Percentiles rank a stretch among this genome's conserved stretches.
Conservation (phyloP, 1,140 invertebrate species). For the Archegozetes longisetosus region DNA sequence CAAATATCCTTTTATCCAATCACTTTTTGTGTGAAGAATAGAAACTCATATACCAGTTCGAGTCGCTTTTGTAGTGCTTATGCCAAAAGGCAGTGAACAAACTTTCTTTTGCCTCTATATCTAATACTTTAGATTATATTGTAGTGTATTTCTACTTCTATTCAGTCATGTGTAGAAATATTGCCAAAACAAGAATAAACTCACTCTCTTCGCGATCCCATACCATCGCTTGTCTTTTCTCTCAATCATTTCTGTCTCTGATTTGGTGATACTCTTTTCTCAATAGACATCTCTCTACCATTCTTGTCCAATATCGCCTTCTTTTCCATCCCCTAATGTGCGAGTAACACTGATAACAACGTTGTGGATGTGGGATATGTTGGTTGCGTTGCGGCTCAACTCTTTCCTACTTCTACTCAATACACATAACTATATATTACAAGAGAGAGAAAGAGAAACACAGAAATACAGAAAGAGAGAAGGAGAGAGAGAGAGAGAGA, state of each 20-base stretch:
- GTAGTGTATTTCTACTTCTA: neutral
- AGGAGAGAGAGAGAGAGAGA: neutral
- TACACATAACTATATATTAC: neutral
- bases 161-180: neutral
- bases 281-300: neutral
- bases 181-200: neutral
- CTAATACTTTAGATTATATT: neutral
- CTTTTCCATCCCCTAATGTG: neutral
- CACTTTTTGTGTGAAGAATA: neutral
- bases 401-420: neutral
- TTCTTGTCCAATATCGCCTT: neutral
- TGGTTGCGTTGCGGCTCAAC: neutral
- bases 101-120: neutral
- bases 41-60: neutral
- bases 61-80: neutral
- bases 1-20: neutral
- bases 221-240: neutral
- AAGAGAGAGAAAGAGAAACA: neutral
- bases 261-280: neutral
- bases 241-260: neutral
- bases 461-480: neutral
- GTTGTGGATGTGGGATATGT: neutral
- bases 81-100: neutral
- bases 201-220: neutral
- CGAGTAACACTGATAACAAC: neutral